phyloP scores from a whole-genome alignment of 1,140 invertebrate genomes.

The Ladona fulva region DNA sequence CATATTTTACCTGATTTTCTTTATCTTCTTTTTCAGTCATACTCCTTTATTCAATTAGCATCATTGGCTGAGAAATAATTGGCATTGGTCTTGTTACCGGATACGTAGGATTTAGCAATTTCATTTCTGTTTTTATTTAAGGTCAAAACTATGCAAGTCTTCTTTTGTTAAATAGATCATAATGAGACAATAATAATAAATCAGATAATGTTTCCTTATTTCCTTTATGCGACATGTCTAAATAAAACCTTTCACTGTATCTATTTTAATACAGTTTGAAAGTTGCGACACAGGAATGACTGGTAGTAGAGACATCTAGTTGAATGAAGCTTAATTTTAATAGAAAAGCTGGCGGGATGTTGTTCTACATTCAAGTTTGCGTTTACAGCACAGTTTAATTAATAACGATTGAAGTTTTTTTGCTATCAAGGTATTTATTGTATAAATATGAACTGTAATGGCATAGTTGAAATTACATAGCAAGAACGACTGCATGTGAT shows the following conservation, averaged over 20 bases:
- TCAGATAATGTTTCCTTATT: background rate
- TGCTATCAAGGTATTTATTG: too few relatives aligned
- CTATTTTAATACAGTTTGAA: slow-evolving; percentile 4
- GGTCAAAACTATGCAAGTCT: background rate
- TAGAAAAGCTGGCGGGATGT: too few relatives aligned
- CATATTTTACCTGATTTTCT: background rate
- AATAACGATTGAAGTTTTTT: too few relatives aligned
- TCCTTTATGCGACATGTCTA: background rate
- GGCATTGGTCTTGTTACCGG: background rate
- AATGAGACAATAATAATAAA: background rate
- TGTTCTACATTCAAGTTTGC: too few relatives aligned
- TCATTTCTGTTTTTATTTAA: background rate
- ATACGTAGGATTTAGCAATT: background rate
- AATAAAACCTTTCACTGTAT: background rate
- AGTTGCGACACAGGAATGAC: background rate
- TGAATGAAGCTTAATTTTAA: too few relatives aligned
- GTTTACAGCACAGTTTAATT: too few relatives aligned
- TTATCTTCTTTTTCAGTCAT: background rate
- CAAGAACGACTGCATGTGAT: too few relatives aligned
- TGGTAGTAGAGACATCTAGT: background rate
- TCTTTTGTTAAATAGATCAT: background rate
- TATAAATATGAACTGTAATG: too few relatives aligned
- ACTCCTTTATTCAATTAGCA: background rate
- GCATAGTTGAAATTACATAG: too few relatives aligned
- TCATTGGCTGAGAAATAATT: background rate